These are phyloP conservation scores for Chorisops tibialis DNA, from an alignment of 2,888 invertebrate species.

Conservation along the genomic window DNA sequence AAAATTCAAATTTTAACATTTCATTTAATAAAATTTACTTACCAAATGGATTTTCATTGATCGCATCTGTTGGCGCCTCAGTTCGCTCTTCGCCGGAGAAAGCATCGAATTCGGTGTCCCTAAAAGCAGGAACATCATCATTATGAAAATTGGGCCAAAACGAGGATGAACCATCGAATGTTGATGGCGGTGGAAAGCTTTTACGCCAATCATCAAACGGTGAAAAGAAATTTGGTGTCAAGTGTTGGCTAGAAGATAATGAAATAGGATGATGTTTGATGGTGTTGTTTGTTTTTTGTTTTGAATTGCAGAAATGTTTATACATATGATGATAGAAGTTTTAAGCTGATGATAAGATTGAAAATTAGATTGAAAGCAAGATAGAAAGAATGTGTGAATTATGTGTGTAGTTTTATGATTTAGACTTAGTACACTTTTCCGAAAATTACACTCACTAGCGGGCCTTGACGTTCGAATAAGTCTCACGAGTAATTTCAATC, in stretches of 20 bases:
- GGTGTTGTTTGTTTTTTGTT: too few species aligned
- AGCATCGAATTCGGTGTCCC: conserved; percentile 25
- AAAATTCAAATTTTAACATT: neutral
- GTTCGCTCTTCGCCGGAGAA: conserved; percentile 28
- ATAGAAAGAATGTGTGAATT: too few species aligned
- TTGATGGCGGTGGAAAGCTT: conserved; percentile 26
- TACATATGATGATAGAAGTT: too few species aligned
- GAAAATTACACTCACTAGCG: too few species aligned
- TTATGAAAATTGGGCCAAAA: conserved; percentile 31
- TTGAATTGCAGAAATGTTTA: too few species aligned
- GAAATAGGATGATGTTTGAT: neutral
- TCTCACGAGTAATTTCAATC: too few species aligned
- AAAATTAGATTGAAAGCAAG: too few species aligned
- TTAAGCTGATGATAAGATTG: too few species aligned
- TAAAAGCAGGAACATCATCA: conserved; percentile 32
- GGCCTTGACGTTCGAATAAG: too few species aligned
- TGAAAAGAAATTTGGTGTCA: conserved; percentile 26
- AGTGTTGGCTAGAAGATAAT: conserved; percentile 4
- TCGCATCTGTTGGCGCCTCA: conserved; percentile 11
- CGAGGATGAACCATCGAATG: conserved; percentile 19
- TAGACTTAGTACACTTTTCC: too few species aligned
- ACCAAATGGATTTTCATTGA: conserved; percentile 28
- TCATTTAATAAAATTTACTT: neutral
- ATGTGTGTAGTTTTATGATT: too few species aligned
- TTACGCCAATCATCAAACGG: conserved; percentile 32